These are phyloP conservation scores for Drosophila setifemur DNA, from an alignment of 1,140 invertebrate species.

Conservation along the genomic window DNA sequence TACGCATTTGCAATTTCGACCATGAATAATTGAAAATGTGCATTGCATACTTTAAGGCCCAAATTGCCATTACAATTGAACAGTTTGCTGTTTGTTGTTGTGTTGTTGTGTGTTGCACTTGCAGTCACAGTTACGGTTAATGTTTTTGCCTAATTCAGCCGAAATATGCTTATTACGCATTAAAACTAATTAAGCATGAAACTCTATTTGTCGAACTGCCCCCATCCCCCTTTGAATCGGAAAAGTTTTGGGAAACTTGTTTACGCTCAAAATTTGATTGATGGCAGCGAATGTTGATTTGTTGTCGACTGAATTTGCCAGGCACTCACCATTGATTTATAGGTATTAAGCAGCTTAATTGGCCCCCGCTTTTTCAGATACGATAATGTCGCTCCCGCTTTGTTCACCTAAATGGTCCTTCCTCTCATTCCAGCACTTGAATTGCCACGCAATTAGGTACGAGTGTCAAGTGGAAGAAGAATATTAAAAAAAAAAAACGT, in stretches of 20 bases:
- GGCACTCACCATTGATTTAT: conserved; percentile 35
- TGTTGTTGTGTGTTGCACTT: conserved; percentile 13
- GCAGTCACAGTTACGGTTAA: conserved; percentile 17
- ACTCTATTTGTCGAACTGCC: conserved; percentile 28
- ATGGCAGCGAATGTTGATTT: conserved; percentile 34
- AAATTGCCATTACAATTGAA: conserved; percentile 64
- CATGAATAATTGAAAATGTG: conserved; percentile 75
- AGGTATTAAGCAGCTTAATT: conserved; percentile 24
- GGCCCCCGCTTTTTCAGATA: conserved; percentile 32
- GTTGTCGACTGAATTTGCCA: not conserved
- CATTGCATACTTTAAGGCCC: conserved; percentile 69
- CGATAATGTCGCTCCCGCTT: not conserved
- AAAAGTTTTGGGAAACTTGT: not conserved
- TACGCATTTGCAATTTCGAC: conserved; percentile 72
- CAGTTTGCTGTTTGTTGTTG: conserved; percentile 4
- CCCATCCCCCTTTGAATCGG: not conserved
- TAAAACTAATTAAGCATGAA: conserved; percentile 76
- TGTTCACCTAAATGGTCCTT: conserved; percentile 29
- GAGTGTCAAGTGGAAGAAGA: conserved; percentile 15
- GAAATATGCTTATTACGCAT: conserved; percentile 75
- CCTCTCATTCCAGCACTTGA: conserved; percentile 15
- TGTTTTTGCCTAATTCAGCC: conserved; percentile 65
- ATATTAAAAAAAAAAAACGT: not conserved
- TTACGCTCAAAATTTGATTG: conserved; percentile 32
- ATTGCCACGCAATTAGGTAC: conserved; percentile 33